phyloP scores from a whole-genome alignment of 1,140 invertebrate species.

The Homarus americanus region DNA sequence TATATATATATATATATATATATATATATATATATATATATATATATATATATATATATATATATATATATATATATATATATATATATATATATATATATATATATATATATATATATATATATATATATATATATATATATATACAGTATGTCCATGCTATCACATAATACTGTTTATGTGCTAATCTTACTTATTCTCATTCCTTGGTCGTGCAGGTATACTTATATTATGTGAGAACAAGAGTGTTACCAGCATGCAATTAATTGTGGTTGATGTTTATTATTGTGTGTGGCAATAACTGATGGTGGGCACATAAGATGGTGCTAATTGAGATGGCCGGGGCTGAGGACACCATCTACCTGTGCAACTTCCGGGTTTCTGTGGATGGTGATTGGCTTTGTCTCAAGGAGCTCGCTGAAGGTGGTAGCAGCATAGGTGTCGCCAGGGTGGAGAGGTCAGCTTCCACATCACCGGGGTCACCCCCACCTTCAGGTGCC shows the following conservation, averaged over 20 bases:
- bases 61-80: too few relatives aligned
- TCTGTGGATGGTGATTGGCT: conserved; percentile 98
- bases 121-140: too few relatives aligned
- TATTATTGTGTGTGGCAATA: background rate
- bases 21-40: too few relatives aligned
- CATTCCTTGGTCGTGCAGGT: conserved; percentile 30
- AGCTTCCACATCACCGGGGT: conserved; percentile 65
- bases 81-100: too few relatives aligned
- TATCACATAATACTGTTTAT: too few relatives aligned
- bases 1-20: too few relatives aligned
- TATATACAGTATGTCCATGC: too few relatives aligned
- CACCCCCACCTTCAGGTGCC: conserved; percentile 76
- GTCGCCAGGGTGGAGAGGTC: conserved; percentile 56
- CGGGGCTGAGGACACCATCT: conserved; percentile 88
- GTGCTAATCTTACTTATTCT: conserved; percentile 10
- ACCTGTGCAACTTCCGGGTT: conserved; percentile 97
- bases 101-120: too few relatives aligned
- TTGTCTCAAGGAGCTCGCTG: conserved; percentile 95
- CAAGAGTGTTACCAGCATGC: conserved; percentile 14
- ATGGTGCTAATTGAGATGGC: conserved; percentile 74
- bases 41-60: too few relatives aligned
- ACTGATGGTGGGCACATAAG: conserved; percentile 52
- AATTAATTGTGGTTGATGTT: background rate
- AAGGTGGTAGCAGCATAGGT: conserved; percentile 82
- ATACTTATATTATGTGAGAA: conserved; percentile 7